Conservation (phyloP, 2,797 vertebrate species). For the Bovichtus variegatus region DNA sequence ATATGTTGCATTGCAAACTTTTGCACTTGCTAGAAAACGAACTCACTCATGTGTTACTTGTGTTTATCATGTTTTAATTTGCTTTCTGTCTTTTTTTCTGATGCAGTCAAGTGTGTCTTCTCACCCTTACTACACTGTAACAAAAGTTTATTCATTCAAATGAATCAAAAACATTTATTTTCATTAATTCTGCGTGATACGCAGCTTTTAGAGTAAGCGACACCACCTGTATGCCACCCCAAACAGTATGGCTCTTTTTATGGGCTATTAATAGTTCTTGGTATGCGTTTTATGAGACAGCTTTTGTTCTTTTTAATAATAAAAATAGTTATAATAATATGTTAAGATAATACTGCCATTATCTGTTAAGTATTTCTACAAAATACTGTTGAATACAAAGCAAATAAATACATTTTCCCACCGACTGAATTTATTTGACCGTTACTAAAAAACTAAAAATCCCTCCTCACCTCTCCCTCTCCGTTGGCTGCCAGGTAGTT, state of each 20-base stretch:
- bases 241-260: background rate
- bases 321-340: background rate
- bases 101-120: background rate
- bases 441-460: background rate
- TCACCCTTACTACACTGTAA: background rate
- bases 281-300: background rate
- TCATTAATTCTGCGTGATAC: background rate
- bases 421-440: background rate
- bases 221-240: too few species aligned
- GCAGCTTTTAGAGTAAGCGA: background rate
- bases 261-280: background rate
- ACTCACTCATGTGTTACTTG: background rate
- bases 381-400: background rate
- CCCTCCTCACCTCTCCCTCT: conserved; percentile 92
- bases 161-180: too few species aligned
- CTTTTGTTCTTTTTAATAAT: background rate
- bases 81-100: background rate
- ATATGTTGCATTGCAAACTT: background rate
- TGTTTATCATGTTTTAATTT: background rate
- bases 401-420: background rate
- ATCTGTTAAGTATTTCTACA: background rate
- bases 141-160: background rate
- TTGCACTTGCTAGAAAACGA: background rate
- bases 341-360: background rate
- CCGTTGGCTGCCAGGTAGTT: conserved; percentile 93